Base-by-base conservation (phyloP, 1,140 invertebrate genomes). In the Oryctes rhinoceros region DNA sequence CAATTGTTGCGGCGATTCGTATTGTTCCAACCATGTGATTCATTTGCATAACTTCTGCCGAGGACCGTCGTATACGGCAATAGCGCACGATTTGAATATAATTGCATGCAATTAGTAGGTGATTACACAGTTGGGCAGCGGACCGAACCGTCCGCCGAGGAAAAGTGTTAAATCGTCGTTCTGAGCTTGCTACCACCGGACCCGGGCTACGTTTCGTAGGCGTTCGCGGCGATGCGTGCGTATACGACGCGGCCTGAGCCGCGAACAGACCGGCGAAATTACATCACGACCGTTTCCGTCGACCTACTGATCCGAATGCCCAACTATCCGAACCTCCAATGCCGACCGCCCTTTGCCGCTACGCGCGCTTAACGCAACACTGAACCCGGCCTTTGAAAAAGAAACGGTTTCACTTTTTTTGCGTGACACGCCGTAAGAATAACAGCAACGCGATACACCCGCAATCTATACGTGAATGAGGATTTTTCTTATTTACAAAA, bases 81-180 rank as follows among this genome's bases (percentile, higher is more conserved):
- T 18, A 18, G 53, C 13, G 35, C 80, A 80, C 81, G 81, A 84
- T 85, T 86, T 84, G 83, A 86, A 85, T 86, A 85, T 85, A 85
- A 86, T 86, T 85, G 83, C 83, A 83, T 85, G 80, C 82, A 85
- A 86, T 86, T 86, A 86, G 84, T 79, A 79, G 82, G 75, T 83
- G 82, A 86, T 86, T 86, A 86, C 83, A 85, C 84, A 86, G 83
- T 85, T 86, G 85, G 85, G 76, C 82, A 82, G 83, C 82, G 78
- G 83, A 84, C 81, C 85, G 84, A 53, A 75, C 62, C 75, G 75
- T 74, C 15, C 81, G 80, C 15, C 81, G 80, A 82, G 82, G 81
- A 82, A 86, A 85, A 86, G 85, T 83, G 85, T 79, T 82, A 85
- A 84, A 82, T 84, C 39, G 39, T 10, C 39, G 39, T 44, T 44